phyloP scores from a whole-genome alignment of 2,797 vertebrate genomes.

The Bryconaethiops microstoma region DNA sequence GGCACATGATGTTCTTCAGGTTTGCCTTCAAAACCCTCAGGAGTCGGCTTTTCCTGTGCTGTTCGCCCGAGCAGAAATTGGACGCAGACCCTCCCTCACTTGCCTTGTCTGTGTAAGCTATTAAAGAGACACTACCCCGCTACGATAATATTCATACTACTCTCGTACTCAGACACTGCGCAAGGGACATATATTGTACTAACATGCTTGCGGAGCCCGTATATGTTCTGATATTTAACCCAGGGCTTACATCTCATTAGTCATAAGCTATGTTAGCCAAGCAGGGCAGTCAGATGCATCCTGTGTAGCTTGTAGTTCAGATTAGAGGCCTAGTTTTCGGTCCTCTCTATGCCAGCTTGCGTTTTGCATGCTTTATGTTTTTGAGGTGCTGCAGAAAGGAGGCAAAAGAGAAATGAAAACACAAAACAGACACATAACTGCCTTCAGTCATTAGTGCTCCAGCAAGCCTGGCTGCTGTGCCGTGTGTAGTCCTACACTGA shows the following conservation, averaged over 20 bases:
- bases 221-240: constrained; percentile 46
- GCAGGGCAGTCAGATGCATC: constrained; percentile 32
- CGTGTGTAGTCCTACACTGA: neutral
- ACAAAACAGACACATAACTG: neutral
- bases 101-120: constrained; percentile 71
- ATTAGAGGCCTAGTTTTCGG: neutral
- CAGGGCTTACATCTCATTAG: constrained; percentile 51
- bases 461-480: constrained; percentile 1
- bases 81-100: constrained; percentile 71
- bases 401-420: neutral
- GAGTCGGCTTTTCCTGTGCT: constrained; percentile 86
- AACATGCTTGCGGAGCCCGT: constrained; percentile 56
- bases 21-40: constrained; percentile 91
- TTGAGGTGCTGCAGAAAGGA: constrained; percentile 12
- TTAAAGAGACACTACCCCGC: constrained; percentile 66
- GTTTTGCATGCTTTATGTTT: constrained; percentile 21
- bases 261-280: constrained; percentile 49
- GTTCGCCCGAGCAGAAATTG: constrained; percentile 82
- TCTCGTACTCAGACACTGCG: constrained; percentile 35
- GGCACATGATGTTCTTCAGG: constrained; percentile 95
- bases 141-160: constrained; percentile 19
- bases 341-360: neutral
- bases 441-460: neutral
- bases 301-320: neutral
- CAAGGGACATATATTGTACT: constrained; percentile 54